These are phyloP conservation scores for Zele albiditarsus DNA, from an alignment of 2,888 invertebrate species.

Conservation along the genomic window DNA sequence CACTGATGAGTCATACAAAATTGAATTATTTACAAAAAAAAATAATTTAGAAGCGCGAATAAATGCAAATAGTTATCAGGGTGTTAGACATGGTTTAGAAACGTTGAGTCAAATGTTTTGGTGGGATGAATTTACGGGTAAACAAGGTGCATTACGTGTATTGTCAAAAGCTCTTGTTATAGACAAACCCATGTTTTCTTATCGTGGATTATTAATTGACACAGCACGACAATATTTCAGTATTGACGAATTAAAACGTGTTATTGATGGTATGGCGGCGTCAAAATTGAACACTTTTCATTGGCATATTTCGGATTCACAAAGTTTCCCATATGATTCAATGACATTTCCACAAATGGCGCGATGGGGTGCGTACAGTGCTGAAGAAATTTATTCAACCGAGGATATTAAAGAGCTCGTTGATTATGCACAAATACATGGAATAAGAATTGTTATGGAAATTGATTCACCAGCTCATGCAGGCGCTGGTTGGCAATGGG, in stretches of 20 bases:
- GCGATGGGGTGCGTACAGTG: constrained; percentile 89
- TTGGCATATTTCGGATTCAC: constrained; percentile 94
- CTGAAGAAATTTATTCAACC: constrained; percentile 83
- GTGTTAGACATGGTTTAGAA: constrained; percentile 80
- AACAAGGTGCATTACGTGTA: constrained; percentile 77
- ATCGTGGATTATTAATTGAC: constrained; percentile 92
- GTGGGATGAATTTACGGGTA: constrained; percentile 81
- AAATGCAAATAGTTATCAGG: constrained; percentile 80
- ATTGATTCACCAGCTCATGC: constrained; percentile 94
- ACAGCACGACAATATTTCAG: constrained; percentile 93
- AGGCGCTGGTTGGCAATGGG: constrained; percentile 91
- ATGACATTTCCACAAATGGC: constrained; percentile 85
- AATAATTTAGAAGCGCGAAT: constrained; percentile 77
- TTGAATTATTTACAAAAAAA: constrained; percentile 76
- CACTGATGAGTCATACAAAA: constrained; percentile 84
- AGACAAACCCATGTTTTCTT: constrained; percentile 88
- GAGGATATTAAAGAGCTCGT: constrained; percentile 83
- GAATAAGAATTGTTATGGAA: constrained; percentile 90
- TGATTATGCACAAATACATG: constrained; percentile 85
- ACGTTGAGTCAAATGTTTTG: constrained; percentile 84
- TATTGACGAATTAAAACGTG: constrained; percentile 79
- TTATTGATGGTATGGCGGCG: constrained; percentile 91
- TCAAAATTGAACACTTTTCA: constrained; percentile 94
- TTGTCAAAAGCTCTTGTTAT: constrained; percentile 78
- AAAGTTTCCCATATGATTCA: constrained; percentile 91